Base-by-base conservation (phyloP, 2,113 vertebrate species). In the Erpornis zantholeuca region DNA sequence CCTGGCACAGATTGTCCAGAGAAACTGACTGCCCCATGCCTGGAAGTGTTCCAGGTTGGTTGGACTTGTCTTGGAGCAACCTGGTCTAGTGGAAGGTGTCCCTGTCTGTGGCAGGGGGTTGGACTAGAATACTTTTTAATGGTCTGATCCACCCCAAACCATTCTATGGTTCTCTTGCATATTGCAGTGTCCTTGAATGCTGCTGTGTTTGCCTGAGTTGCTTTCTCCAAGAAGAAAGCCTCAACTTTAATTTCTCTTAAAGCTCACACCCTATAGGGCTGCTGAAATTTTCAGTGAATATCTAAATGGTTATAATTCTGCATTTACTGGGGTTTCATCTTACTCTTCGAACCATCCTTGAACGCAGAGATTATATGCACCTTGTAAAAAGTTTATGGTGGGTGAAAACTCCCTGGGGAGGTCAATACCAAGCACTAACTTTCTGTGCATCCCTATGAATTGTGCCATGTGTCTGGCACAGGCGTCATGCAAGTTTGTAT, bases 51-150 rank as follows among this genome's bases (percentile, higher is more conserved):
- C 7, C 2, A 54, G 47, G 2, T 2, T 8, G 29, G 4, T 2
- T 24, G 7, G 15, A n/a, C 0, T 2, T 2, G 9, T 11, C 13
- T 24, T 9, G 9, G 7, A 54, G 40, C 56, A 17, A 19, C 19
- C 10, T 9, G n/a, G 4, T 24, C 3, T 29, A 6, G 38, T 38
- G 38, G 38, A 38, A 38, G 12, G 38, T 25, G 29, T 42, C 21
- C 44, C 9, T 65, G 42, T 23, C 10, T 0, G 0, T 52, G 63
- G 17, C 17, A 50, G 29, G 20, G 6, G 8, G 11, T 14, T 36
- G 49, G 28, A 45, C 18, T 27, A 45, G 9, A 27, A 23, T 23
- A 40, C n/a, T 47, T 56, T 40, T 40, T 49, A 47, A 19, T 78
- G 15, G 12, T 53, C 18, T 52, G 8, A 38, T 45, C 28, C 28